Base-by-base conservation (phyloP, 2,888 invertebrate genomes). In the Protodeltote pygarga region DNA sequence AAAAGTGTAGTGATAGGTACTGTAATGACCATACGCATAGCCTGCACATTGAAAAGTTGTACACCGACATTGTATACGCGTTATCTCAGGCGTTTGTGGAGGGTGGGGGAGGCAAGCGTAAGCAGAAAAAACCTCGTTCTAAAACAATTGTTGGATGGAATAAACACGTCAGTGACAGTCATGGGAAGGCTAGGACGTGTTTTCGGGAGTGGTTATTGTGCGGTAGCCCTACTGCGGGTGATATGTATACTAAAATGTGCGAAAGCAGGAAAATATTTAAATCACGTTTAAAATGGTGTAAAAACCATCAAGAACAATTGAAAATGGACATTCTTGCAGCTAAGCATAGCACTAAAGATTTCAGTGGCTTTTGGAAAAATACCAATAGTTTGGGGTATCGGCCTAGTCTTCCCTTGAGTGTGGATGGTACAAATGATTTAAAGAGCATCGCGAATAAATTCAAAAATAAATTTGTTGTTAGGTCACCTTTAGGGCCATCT, bases 261-360 rank as follows among this genome's bases (percentile, higher is more conserved):
- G n/a, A 9, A 8, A 23, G 17, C 8, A 16, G 35, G 1, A 35
- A 25, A 13, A 8, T 25, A 6, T 25, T 35, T 24, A 35, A 35
- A 19, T 25, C 11, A 1, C 23, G 35, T 3, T 17, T 23, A n/a
- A 8, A 9, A 4, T 33, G 33, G 33, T 33, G 33, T 14, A 20
- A 33, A 9, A 33, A 33, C 21, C 13, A 33, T 13, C 14, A 9
- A 9, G 35, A 35, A 6, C 23, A 35, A 35, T 6, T 23, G 16
- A 35, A 25, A 35, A 35, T 35, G 15, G 8, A 31, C 10, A 31
- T 31, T 5, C 8, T 35, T 6, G 35, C 35, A 11, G 10, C 25
- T 10, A 10, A 19, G 8, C 35, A 35, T 16, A 6, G 16, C 6
- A 25, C 11, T 8, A 3, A 19, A 6, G 25, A 35, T 13, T 35